Evolutionary conservation across 1,140 invertebrate species (phyloP), one percentile per base, ranked within the genome.

Genomic region (Scaptomyza hsui): DNA sequence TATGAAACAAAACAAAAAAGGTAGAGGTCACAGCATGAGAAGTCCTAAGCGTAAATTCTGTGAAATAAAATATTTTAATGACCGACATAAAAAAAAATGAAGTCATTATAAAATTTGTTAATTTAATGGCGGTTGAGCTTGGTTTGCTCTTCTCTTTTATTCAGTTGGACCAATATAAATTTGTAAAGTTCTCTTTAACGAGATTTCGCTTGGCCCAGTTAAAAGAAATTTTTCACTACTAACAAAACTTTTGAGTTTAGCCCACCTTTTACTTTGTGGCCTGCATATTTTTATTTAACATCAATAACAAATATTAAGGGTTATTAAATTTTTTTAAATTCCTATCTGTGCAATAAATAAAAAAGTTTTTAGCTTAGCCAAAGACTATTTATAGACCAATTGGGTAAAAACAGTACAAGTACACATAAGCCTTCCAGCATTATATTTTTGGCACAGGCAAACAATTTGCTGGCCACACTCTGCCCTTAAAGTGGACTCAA

Each of bases 51-150:
- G 15, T 37, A 45, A 39, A 62, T 52, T 37, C 47, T 55, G 6
- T 18, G 16, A 35, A 59, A 41, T 47, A 56, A 32, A 24, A 21
- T 52, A 35, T 63, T 67, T 59, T 56, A 65, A 61, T 63, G 69
- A 53, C 41, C 35, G 47, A 29, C 56, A 41, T 57, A 52, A 72
- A 29, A 29, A 29, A 29, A 70, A 67, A 68, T 24, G 26, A 49
- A 63, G 41, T 56, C 60, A 47, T 70, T 70, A 70, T 29, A 49
- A 41, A 39, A 35, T 55, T 49, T 51, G 24, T 51, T 42, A 42
- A 71, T 59, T 51, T 55, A 56, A 42, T 63, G 49, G 6, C 3
- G 12, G 3, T 10, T 6, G 15, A 18, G 12, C 15, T 41, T 51
- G 26, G 19, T 26, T 26, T n/a, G 19, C 12, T 41, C 10, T 16